Evolutionary conservation across 2,888 invertebrate species (phyloP).

Genomic region (Caenorhabditis wallacei): DNA sequence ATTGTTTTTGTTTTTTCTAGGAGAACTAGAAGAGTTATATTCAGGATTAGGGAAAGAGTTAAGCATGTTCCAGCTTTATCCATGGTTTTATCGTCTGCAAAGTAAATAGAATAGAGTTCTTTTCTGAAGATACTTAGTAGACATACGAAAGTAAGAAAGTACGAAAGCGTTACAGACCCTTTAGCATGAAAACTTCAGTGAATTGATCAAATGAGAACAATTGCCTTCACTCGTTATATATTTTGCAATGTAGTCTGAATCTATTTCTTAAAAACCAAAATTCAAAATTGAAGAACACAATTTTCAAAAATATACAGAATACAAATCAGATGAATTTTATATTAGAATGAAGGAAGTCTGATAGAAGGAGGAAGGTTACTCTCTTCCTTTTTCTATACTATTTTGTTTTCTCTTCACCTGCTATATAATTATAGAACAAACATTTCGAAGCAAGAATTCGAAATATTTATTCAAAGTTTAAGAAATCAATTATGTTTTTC

Average conservation of each 20-base stretch:
- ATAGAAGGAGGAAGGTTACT: not conserved
- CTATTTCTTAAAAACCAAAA: not conserved
- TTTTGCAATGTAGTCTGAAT: not conserved
- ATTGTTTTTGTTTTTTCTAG: constrained; percentile 21
- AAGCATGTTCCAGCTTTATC: not conserved
- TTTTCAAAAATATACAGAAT: not conserved
- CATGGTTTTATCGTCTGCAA: not conserved
- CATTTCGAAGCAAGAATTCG: not conserved
- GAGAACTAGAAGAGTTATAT: constrained; percentile 2
- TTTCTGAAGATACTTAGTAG: no score
- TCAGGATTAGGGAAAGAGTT: not conserved
- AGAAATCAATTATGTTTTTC: constrained; percentile 54
- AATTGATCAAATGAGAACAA: no score
- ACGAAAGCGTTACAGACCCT: no score
- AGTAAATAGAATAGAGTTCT: no score
- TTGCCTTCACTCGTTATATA: no score
- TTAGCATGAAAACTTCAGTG: no score
- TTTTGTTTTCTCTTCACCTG: not conserved
- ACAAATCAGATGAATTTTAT: not conserved
- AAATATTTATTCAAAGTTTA: not conserved
- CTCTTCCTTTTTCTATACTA: not conserved
- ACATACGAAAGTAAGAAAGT: no score
- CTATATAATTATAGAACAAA: not conserved
- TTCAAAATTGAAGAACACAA: not conserved
- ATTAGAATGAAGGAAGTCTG: not conserved